A percentile compares a stretch with the other conserved stretches of the same genome.
These are phyloP conservation scores for Drosophila pseudoananassae DNA, from an alignment of 1,140 invertebrate species.

Conservation along the genomic window DNA sequence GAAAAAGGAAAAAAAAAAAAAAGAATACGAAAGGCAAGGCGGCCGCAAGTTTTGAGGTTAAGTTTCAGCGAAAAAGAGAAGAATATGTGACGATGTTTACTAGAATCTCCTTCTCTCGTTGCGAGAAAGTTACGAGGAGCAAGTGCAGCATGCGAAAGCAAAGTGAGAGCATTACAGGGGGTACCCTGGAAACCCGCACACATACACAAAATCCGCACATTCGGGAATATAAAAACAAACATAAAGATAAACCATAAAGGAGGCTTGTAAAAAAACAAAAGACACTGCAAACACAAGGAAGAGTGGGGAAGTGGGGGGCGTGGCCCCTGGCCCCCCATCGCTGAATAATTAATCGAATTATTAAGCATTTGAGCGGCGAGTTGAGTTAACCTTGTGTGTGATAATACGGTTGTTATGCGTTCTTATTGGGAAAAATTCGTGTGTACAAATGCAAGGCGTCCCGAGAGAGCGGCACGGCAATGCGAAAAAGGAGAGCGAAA, in stretches of 20 bases:
- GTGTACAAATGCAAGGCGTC: slow-evolving; percentile 68
- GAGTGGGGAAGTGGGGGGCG: slow-evolving; percentile 51
- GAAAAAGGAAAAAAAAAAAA: slow-evolving; percentile 35
- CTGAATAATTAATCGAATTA: slow-evolving; percentile 25
- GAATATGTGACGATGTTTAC: slow-evolving; percentile 57
- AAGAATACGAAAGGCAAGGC: slow-evolving; percentile 44
- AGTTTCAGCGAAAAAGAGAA: slow-evolving; percentile 64
- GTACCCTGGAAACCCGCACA: slow-evolving; percentile 28
- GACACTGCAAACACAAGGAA: slow-evolving; percentile 30
- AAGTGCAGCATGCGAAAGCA: slow-evolving; percentile 71
- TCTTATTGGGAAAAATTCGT: slow-evolving; percentile 76
- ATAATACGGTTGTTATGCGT: slow-evolving; percentile 36
- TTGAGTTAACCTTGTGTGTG: slow-evolving; percentile 29
- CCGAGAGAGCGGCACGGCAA: slow-evolving; percentile 25
- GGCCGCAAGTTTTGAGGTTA: slow-evolving; percentile 69
- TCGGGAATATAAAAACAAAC: slow-evolving; percentile 69
- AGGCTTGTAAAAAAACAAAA: slow-evolving; percentile 74
- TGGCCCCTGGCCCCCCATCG: slow-evolving; percentile 32
- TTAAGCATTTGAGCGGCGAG: slow-evolving; percentile 21
- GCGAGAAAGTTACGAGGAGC: slow-evolving; percentile 18
- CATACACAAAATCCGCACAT: slow-evolving; percentile 9
- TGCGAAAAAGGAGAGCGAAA: slow-evolving; percentile 21
- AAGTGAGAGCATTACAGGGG: slow-evolving; percentile 8
- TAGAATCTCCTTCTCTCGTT: slow-evolving; percentile 33
- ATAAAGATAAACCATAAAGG: slow-evolving; percentile 80